Conservation (phyloP, 2,113 vertebrate species). For the Mastomys coucha region DNA sequence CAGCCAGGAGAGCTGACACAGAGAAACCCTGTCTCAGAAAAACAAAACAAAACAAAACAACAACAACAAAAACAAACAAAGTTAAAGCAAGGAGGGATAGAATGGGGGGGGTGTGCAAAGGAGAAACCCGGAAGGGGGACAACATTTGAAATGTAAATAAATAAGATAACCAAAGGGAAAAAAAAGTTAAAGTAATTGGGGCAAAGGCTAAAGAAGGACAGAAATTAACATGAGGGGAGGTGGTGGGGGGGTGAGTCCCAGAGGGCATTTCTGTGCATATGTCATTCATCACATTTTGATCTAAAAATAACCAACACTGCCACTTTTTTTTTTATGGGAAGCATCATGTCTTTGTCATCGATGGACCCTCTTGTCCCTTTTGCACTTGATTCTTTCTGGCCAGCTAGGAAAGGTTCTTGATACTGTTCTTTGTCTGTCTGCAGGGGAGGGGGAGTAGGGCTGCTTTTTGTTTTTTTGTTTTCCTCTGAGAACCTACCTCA, state of each 20-base stretch:
- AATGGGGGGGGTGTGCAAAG: no score
- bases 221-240: not conserved
- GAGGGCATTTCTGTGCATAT: not conserved
- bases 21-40: no score
- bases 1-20: no score
- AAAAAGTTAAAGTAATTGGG: no score
- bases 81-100: no score
- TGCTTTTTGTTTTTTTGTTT: not conserved
- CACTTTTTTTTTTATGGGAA: not conserved
- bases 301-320: slow-evolving; percentile 58
- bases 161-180: not conserved
- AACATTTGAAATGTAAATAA: no score
- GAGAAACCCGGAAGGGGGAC: no score
- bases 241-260: not conserved
- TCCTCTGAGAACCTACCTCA: slow-evolving; percentile 53
- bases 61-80: no score
- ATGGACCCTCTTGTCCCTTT: not conserved
- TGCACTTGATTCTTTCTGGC: not conserved
- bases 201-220: no score
- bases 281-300: not conserved
- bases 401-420: slow-evolving; percentile 25
- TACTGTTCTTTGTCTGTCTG: not conserved
- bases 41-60: no score
- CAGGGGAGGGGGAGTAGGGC: not conserved
- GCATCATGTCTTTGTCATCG: not conserved